Conservation (phyloP, 2,797 vertebrate species). For the Steatocranus sp. region DNA sequence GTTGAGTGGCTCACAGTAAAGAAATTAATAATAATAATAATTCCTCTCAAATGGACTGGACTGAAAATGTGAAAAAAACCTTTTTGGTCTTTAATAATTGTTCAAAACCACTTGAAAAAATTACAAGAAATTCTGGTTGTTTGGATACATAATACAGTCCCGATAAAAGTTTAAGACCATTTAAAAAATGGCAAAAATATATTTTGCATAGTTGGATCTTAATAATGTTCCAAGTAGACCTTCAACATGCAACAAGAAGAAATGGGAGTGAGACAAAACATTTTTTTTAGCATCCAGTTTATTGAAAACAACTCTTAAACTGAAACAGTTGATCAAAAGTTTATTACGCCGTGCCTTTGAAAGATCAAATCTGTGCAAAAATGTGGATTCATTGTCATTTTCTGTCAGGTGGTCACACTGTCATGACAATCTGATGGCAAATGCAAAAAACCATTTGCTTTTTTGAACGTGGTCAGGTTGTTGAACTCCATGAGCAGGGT, state of each 20-base stretch:
- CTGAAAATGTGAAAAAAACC: neutral
- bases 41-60: neutral
- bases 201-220: neutral
- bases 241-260: neutral
- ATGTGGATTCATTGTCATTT: neutral
- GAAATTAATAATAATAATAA: neutral
- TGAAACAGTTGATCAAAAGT: neutral
- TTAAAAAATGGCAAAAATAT: neutral
- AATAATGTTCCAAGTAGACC: neutral
- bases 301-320: neutral
- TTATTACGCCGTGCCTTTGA: accelerated
- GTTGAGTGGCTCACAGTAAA: neutral
- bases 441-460: neutral
- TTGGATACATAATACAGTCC: neutral
- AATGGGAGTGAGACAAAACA: neutral
- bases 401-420: neutral
- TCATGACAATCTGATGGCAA: neutral
- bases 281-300: accelerated
- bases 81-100: neutral
- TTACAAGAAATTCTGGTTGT: neutral
- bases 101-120: neutral
- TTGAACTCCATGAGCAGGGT: neutral
- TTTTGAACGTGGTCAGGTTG: neutral
- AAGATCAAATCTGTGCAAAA: neutral
- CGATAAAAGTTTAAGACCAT: neutral